These are phyloP conservation scores for Cremastinae sp. DNA, from an alignment of 2,888 invertebrate genomes.

Conservation along the genomic window DNA sequence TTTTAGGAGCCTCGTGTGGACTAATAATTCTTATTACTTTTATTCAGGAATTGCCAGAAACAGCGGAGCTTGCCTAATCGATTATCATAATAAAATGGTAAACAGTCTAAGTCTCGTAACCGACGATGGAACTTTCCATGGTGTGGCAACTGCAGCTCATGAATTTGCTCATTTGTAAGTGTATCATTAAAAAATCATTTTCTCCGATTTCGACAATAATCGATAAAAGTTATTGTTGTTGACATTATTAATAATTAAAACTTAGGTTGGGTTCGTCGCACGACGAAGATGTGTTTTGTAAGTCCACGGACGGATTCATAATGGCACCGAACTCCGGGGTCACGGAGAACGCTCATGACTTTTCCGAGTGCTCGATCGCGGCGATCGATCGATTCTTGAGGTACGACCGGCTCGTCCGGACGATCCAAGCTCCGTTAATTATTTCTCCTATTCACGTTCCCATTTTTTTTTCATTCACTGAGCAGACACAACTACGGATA, in stretches of 20 bases:
- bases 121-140: slow-evolving; percentile 37
- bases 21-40: background rate
- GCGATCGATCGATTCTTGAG: slow-evolving; percentile 17
- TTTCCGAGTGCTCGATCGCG: slow-evolving; percentile 22
- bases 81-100: background rate
- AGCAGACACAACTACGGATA: slow-evolving; percentile 2
- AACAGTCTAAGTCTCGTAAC: background rate
- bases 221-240: too few relatives aligned
- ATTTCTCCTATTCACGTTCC: too few relatives aligned
- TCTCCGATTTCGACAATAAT: background rate
- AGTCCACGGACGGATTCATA: slow-evolving; percentile 22
- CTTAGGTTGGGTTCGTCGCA: slow-evolving; percentile 27
- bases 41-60: slow-evolving; percentile 25
- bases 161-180: slow-evolving; percentile 48
- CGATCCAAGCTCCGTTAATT: background rate
- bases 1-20: too few relatives aligned
- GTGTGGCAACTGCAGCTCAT: slow-evolving; percentile 36
- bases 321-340: slow-evolving; percentile 8
- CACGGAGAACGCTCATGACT: slow-evolving; percentile 37
- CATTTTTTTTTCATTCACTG: background rate
- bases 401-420: too few relatives aligned
- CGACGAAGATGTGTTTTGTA: slow-evolving; percentile 12
- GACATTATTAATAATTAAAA: too few relatives aligned
- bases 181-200: background rate
- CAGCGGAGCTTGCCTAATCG: slow-evolving; percentile 8